phyloP scores from a whole-genome alignment of 2,888 invertebrate genomes.

The Plebejus argus region DNA sequence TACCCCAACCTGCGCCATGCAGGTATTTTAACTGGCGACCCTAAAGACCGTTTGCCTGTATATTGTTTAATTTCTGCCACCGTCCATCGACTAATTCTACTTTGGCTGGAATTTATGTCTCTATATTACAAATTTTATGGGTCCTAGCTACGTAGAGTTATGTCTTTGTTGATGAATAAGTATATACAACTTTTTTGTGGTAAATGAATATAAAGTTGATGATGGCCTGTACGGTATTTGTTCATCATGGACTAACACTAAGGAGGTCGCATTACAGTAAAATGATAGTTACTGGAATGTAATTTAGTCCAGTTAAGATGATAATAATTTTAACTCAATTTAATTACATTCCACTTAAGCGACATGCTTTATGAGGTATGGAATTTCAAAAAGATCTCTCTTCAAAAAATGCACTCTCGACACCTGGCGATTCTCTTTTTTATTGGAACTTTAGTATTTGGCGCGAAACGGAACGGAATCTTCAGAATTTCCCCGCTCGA shows the following conservation, averaged over 20 bases:
- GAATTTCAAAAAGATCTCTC: not conserved
- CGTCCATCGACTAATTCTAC: not conserved
- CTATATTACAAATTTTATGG: not conserved
- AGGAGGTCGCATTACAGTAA: no score
- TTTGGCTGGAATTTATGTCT: not conserved
- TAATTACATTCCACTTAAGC: not conserved
- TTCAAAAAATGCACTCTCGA: not conserved
- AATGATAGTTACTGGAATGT: not conserved
- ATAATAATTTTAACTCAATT: not conserved
- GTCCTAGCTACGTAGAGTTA: not conserved
- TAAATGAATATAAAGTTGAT: no score
- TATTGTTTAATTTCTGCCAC: constrained; percentile 11
- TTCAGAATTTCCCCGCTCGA: not conserved
- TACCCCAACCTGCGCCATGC: not conserved
- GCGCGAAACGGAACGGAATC: not conserved
- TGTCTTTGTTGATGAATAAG: no score
- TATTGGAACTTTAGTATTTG: constrained; percentile 9
- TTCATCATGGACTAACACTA: no score
- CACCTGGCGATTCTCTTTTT: not conserved
- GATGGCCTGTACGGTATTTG: no score
- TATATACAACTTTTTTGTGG: no score
- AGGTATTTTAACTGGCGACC: not conserved
- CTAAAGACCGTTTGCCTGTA: not conserved
- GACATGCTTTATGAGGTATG: not conserved
- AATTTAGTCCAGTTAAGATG: not conserved